Conservation (phyloP, 1,140 invertebrate genomes). For the Drosophila nigrodunni region DNA sequence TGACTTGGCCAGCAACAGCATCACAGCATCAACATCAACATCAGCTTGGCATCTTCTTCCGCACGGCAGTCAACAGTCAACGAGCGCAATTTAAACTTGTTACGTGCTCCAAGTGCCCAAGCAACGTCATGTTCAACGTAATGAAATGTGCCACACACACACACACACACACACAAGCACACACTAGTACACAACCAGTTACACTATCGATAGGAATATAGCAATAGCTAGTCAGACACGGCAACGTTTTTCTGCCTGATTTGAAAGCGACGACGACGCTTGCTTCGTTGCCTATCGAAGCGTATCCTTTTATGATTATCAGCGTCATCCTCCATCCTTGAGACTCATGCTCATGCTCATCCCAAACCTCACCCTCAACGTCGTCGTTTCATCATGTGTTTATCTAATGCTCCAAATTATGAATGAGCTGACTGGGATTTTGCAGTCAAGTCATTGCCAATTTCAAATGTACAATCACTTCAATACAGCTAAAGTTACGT, state of each 20-base stretch:
- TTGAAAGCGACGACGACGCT: conserved; percentile 55
- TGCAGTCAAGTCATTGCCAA: conserved; percentile 41
- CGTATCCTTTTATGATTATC: conserved; percentile 76
- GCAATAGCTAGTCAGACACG: conserved; percentile 75
- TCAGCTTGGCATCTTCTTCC: conserved; percentile 69
- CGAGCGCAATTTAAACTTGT: conserved; percentile 83
- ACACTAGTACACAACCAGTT: conserved; percentile 19
- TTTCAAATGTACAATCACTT: conserved; percentile 25
- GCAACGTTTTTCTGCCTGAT: conserved; percentile 81
- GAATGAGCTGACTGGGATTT: conserved; percentile 49
- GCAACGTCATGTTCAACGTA: conserved; percentile 73
- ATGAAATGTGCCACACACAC: conserved; percentile 68
- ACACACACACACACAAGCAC: conserved; percentile 32
- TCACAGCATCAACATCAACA: conserved; percentile 24
- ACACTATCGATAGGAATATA: conserved; percentile 25
- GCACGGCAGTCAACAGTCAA: conserved; percentile 81
- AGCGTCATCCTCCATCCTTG: conserved; percentile 54
- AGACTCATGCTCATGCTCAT: neutral
- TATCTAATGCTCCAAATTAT: conserved; percentile 66
- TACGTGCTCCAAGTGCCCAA: conserved; percentile 69
- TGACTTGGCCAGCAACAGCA: conserved; percentile 61
- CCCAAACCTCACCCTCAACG: neutral
- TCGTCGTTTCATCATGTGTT: conserved; percentile 34
- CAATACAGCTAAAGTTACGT: conserved; percentile 23
- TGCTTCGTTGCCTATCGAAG: conserved; percentile 61